These are phyloP conservation scores for Eilema griseolum DNA, from an alignment of 2,888 invertebrate species.

Conservation along the genomic window DNA sequence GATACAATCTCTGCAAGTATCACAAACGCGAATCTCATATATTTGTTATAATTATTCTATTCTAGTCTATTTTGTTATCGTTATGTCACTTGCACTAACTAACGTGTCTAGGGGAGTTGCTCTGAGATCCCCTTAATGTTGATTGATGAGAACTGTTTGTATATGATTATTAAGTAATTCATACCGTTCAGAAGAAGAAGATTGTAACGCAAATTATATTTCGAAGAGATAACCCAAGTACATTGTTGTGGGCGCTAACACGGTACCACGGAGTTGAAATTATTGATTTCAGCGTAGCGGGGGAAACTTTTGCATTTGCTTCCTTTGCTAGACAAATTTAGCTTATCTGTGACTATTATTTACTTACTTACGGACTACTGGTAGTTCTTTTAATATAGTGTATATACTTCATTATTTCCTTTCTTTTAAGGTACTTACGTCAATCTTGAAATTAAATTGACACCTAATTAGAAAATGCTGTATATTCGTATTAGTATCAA, in stretches of 20 bases:
- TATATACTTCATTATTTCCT: background rate
- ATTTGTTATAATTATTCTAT: no score
- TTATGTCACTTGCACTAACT: no score
- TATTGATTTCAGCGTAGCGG: conserved; percentile 80
- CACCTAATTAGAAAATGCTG: no score
- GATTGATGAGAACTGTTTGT: background rate
- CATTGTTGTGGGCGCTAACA: conserved; percentile 36
- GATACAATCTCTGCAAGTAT: no score
- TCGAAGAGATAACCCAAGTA: conserved; percentile 36
- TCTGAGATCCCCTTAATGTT: background rate
- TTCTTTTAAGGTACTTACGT: no score
- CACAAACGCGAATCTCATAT: no score
- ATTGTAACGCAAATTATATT: conserved; percentile 38
- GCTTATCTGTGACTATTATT: conserved; percentile 66
- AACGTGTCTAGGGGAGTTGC: no score
- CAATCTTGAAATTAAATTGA: no score
- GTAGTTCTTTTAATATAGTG: background rate
- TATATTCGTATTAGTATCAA: no score
- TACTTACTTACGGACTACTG: conserved; percentile 16
- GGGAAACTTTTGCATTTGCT: conserved; percentile 77
- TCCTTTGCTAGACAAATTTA: conserved; percentile 68
- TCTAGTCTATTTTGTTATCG: no score
- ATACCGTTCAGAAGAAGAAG: no score
- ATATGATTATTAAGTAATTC: background rate
- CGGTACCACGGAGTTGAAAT: conserved; percentile 70